Conservation (phyloP, 2,113 vertebrate genomes). For the Chamaea fasciata region DNA sequence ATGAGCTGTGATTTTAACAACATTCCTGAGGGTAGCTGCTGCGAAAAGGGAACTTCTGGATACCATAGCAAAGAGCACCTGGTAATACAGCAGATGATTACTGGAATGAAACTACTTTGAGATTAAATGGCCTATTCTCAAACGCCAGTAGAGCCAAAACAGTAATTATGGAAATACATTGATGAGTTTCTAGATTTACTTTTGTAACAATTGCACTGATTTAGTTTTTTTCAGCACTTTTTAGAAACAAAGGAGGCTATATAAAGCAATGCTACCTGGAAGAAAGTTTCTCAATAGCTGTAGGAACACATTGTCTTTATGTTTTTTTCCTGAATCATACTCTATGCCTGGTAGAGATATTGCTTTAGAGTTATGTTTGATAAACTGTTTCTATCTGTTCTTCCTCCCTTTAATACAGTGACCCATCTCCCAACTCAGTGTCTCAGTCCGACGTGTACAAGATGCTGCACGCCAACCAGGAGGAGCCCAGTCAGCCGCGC, state of each 20-base stretch:
- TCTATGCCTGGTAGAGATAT: background rate
- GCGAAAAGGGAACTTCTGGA: background rate
- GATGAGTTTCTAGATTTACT: background rate
- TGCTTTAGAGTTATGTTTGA: background rate
- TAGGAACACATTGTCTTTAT: background rate
- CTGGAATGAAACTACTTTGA: background rate
- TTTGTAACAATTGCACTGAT: background rate
- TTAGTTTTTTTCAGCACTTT: background rate
- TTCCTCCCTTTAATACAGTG: conserved; percentile 68
- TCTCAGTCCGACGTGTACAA: conserved; percentile 92
- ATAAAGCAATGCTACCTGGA: background rate
- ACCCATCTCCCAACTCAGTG: conserved; percentile 71
- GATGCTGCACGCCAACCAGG: conserved; percentile 84
- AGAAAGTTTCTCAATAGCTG: background rate
- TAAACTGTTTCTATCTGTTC: background rate
- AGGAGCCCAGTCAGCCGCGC: conserved; percentile 81
- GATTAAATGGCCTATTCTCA: background rate
- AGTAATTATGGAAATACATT: background rate
- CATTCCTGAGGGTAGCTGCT: background rate
- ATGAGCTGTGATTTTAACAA: background rate
- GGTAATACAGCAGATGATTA: background rate
- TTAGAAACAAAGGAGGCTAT: background rate
- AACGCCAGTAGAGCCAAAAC: background rate
- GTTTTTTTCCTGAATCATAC: background rate
- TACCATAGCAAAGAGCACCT: background rate